Evolutionary conservation across 2,888 invertebrate genomes (phyloP).

Genomic region (Heliothis peltigera): DNA sequence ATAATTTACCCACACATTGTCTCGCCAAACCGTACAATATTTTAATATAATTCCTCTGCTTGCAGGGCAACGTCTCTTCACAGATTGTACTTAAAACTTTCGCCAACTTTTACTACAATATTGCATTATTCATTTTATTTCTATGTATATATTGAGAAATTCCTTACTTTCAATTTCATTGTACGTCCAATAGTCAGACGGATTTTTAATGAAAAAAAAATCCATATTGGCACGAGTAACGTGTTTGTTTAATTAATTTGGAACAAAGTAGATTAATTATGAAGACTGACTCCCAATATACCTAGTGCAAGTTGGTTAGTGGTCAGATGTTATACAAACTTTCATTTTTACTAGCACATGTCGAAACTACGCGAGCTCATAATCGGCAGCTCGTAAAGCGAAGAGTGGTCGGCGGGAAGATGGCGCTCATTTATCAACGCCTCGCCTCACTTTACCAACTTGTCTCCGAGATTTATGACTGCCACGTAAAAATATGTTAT

Average conservation of each 20-base stretch:
- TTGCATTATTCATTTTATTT: slow-evolving; percentile 37
- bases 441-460: slow-evolving; percentile 68
- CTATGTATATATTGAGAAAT: slow-evolving; percentile 10
- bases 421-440: slow-evolving; percentile 66
- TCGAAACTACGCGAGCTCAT: slow-evolving; percentile 31
- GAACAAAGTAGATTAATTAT: too few species aligned
- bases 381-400: slow-evolving; percentile 64
- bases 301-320: too few species aligned
- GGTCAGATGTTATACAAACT: too few species aligned
- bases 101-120: slow-evolving; percentile 19
- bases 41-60: slow-evolving; percentile 8
- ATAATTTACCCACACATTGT: slow-evolving; percentile 18
- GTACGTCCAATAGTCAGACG: too few species aligned
- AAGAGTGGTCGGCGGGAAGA: slow-evolving; percentile 49
- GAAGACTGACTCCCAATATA: background rate
- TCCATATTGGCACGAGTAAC: too few species aligned
- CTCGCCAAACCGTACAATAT: slow-evolving; percentile 19
- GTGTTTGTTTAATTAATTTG: too few species aligned
- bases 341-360: too few species aligned
- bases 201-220: too few species aligned
- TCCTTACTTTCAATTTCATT: background rate
- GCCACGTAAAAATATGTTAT: slow-evolving; percentile 60
- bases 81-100: slow-evolving; percentile 31
- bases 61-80: slow-evolving; percentile 9
- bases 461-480: slow-evolving; percentile 72